Evolutionary conservation across 2,888 invertebrate genomes (phyloP).

Genomic region (Coecobrya sp.): DNA sequence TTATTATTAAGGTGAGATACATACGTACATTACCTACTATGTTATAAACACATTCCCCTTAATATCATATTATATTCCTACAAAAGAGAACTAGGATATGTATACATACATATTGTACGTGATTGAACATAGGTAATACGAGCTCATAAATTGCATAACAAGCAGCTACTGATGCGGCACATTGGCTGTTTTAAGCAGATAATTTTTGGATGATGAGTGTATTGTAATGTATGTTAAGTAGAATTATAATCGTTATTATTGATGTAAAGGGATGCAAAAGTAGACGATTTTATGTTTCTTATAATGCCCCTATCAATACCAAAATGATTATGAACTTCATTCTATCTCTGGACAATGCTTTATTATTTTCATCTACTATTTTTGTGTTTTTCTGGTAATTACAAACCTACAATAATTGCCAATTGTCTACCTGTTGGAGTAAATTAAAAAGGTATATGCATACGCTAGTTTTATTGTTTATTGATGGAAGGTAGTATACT

Average conservation of each 20-base stretch:
- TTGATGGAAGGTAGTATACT: neutral
- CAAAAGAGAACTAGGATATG: too few relatives aligned
- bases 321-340: neutral
- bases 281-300: slow-evolving; percentile 43
- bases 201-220: slow-evolving; percentile 4
- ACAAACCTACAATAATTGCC: slow-evolving; percentile 39
- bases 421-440: slow-evolving; percentile 46
- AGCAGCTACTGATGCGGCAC: slow-evolving; percentile 7
- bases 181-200: slow-evolving; percentile 17
- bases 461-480: neutral
- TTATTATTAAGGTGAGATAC: neutral
- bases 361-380: slow-evolving; percentile 40
- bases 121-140: neutral
- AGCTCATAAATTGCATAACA: slow-evolving; percentile 4
- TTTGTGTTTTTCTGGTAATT: slow-evolving; percentile 59
- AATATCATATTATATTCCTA: neutral
- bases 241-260: neutral
- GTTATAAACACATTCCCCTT: neutral
- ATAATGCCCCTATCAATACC: neutral
- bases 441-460: slow-evolving; percentile 57
- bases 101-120: neutral
- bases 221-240: neutral
- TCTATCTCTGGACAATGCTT: neutral
- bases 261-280: neutral
- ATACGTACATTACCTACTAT: slow-evolving; percentile 5